Conservation (phyloP, 2,888 invertebrate genomes). For the Tachystola acroxantha region DNA sequence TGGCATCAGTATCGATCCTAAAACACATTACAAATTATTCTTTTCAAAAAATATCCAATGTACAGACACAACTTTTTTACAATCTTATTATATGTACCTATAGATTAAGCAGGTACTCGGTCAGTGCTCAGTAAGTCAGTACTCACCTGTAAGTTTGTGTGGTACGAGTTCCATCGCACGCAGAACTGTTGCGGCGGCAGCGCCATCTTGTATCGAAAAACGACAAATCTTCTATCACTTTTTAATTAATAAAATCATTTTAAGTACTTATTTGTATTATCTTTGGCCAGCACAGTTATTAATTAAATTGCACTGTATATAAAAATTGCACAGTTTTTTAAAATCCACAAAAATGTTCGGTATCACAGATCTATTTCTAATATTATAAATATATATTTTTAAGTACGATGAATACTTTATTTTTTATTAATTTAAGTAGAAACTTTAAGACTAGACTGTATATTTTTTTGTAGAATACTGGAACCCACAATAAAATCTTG, state of each 20-base stretch:
- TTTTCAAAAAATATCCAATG: too few relatives aligned
- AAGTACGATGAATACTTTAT: conserved; percentile 60
- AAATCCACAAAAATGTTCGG: conserved; percentile 23
- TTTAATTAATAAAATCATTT: conserved; percentile 3
- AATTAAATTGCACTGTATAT: conserved; percentile 44
- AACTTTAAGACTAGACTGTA: conserved; percentile 69
- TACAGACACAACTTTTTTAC: too few relatives aligned
- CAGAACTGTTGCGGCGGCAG: conserved; percentile 82
- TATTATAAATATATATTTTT: conserved; percentile 32
- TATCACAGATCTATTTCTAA: conserved; percentile 44
- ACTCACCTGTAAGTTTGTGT: conserved; percentile 84
- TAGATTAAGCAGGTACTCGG: too few relatives aligned
- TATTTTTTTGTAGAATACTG: conserved; percentile 50
- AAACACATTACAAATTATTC: too few relatives aligned
- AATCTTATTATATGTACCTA: too few relatives aligned
- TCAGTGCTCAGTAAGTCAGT: too few relatives aligned
- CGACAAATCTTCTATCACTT: conserved; percentile 2
- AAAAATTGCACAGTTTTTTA: conserved; percentile 31
- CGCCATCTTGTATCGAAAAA: conserved; percentile 54
- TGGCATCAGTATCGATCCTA: too few relatives aligned
- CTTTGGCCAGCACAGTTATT: conserved; percentile 39
- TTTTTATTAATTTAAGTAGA: conserved; percentile 48
- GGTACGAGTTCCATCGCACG: conserved; percentile 90
- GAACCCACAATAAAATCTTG: conserved; percentile 22
- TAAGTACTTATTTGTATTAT: conserved; percentile 20